Base-by-base conservation (phyloP, 2,888 invertebrate species). In the Tolmerus cingulatus region DNA sequence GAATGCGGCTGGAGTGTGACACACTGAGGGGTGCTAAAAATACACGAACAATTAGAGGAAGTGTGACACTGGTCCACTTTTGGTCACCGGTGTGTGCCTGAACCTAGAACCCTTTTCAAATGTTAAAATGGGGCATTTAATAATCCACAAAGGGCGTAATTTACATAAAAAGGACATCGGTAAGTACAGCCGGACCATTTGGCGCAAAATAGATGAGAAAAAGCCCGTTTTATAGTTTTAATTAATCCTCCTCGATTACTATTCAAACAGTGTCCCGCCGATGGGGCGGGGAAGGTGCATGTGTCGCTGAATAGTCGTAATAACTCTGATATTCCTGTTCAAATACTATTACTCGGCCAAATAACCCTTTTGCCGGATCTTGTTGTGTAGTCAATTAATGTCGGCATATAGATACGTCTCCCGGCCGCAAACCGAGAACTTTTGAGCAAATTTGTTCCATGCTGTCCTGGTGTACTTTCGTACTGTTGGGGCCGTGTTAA, bases 141-240 rank as follows among this genome's bases (percentile, higher is more conserved):
- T 74, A 46, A 86, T 76, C 74, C 34, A 14, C 76, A 77, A 55
- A 40, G 85, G 74, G 34, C 74, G 34, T 55, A 77, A 77, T 86
- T 86, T 86, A 77, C 86, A 86, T 86, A 86, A 86, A 77, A 86
- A 86, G 77, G 55, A 77, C 77, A 76, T 86, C 77, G 37, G 19
- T n/a, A 43, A 85, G 30, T 74, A 43, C 23, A 74, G 27, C 30
- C 23, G 23, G 40, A 16, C 66, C 66, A 66, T 66, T 84, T 84
- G 66, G 84, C 57, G 66, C 43, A 84, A 84, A 23, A 66, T 85
- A 74, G 66, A 85, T 81, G 46, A 30, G 88, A 88, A 88, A 87
- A 85, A 78, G 84, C n/a, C 81, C 27, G 19, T 78, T 88, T 88
- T 87, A 88, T 88, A 88, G 88, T 88, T 88, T 82, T 88, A 86